These are phyloP conservation scores for Selene dorsalis DNA, from an alignment of 2,797 vertebrate species.

Conservation along the genomic window DNA sequence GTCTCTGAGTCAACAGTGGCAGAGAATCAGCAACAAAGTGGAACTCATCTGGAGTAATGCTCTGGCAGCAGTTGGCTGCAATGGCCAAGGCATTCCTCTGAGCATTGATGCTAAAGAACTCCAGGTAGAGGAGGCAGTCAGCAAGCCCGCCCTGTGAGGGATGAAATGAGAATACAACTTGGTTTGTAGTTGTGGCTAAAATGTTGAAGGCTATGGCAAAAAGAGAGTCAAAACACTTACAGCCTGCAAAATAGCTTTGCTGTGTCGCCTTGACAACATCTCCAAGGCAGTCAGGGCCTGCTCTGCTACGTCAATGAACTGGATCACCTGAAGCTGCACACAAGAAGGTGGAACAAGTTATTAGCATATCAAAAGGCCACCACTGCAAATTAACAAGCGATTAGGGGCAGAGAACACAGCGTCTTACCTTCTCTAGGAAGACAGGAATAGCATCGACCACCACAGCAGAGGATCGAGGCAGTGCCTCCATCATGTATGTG, in stretches of 20 bases:
- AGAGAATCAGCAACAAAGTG: slow-evolving; percentile 99
- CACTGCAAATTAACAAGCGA: background rate
- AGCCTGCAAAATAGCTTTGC: slow-evolving; percentile 99
- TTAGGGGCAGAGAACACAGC: background rate
- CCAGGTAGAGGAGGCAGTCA: slow-evolving; percentile 96
- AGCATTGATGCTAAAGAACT: slow-evolving; percentile 99
- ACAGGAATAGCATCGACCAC: slow-evolving; percentile 99
- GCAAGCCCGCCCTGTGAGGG: slow-evolving; percentile 91
- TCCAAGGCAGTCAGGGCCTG: slow-evolving; percentile 98
- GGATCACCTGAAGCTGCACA: slow-evolving; percentile 96
- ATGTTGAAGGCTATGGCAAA: slow-evolving; percentile 10
- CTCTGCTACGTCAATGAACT: slow-evolving; percentile 99
- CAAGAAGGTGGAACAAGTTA: slow-evolving; percentile 27
- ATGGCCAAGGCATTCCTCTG: slow-evolving; percentile 99
- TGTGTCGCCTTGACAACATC: slow-evolving; percentile 98
- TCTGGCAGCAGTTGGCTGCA: slow-evolving; percentile 99
- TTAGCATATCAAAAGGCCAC: slow-evolving; percentile 54
- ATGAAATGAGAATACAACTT: slow-evolving; percentile 18
- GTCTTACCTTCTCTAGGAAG: slow-evolving; percentile 97
- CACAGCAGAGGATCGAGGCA: slow-evolving; percentile 98
- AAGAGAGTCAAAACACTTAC: slow-evolving; percentile 84
- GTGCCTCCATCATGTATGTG: slow-evolving; percentile 99
- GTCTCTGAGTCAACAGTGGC: slow-evolving; percentile 96
- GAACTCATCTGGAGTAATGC: slow-evolving; percentile 98
- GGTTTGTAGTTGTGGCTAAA: background rate